A percentile compares a stretch with the other conserved stretches of the same genome.
Evolutionary conservation across 2,888 invertebrate genomes (phyloP).

Genomic region (Nesidiocoris tenuis): DNA sequence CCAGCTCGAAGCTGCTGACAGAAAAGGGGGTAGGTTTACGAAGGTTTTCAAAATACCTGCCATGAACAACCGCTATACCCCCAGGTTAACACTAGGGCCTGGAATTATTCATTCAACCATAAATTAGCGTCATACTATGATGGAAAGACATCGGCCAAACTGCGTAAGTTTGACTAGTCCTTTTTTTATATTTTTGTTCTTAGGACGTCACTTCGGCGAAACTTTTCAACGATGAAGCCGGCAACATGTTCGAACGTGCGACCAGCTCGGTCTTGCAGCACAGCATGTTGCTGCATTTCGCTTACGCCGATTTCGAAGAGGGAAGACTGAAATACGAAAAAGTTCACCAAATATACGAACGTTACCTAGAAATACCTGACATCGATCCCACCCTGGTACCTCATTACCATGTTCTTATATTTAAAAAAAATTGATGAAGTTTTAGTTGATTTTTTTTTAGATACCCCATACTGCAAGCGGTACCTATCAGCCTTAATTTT

Average conservation of each 20-base stretch:
- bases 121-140: no score
- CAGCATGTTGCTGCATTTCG: constrained; percentile 93
- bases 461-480: not conserved
- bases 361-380: constrained; percentile 82
- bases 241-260: constrained; percentile 91
- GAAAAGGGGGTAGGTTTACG: constrained; percentile 80
- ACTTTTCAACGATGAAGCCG: constrained; percentile 90
- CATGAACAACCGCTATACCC: no score
- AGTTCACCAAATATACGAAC: constrained; percentile 93
- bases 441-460: no score
- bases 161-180: no score
- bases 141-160: no score
- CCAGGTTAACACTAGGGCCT: no score
- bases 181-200: no score
- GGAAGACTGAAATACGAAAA: constrained; percentile 93
- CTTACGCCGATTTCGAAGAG: constrained; percentile 98
- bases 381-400: constrained; percentile 92
- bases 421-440: no score
- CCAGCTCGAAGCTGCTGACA: constrained; percentile 86
- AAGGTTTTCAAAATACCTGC: no score
- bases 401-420: no score
- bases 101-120: no score
- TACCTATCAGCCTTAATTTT: not conserved
- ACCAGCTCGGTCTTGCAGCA: constrained; percentile 84
- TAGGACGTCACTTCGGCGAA: constrained; percentile 92